Base-by-base conservation (phyloP, 2,888 invertebrate species). In the Diaperis boleti region DNA sequence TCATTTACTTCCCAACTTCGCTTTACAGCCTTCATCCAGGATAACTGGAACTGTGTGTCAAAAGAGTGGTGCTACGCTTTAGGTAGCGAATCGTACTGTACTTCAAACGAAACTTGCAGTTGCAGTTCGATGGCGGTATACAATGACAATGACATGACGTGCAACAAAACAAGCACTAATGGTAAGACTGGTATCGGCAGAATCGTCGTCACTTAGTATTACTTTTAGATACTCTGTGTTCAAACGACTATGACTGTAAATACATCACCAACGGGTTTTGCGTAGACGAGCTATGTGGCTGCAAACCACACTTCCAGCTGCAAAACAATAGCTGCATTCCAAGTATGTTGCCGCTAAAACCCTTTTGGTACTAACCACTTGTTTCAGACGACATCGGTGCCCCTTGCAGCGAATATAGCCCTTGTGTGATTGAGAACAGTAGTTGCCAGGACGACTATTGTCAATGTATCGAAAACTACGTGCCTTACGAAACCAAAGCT, bases 1-100 rank as follows among this genome's bases (percentile, higher is more conserved):
- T 5, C 6, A 3, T 3, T 8, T 3, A 26, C n/a, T 47, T 15
- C 15, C 8, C 10, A 14, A 47, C 15, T 2, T 13, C 3, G 13
- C 15, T 13, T 31, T 68, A 22, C 26, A 75, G 75, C 74, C 14
- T 74, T 71, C 13, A 62, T 69, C 6, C 66, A 75, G 33, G 49
- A 61, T 5, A 72, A 71, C n/a, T 42, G 57, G 18, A 66, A 63
- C 18, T 75, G 75, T 63, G 52, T 73, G 52, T 70, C 69, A 1
- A 70, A 70, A 20, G 71, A 72, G 15, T 75, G 75, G 75, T 75
- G 75, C 45, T 63, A 69, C 44, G 73, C 72, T 1, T 67, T 74
- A 66, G 75, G 75, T 1, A 60, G 60, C 0, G 65, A 74, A 57
- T 59, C 73, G 5, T 74, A 61, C 45, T 75, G 75, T 45, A 61